phyloP scores from a whole-genome alignment of 2,113 vertebrate genomes.

The Meleagris gallopavo region DNA sequence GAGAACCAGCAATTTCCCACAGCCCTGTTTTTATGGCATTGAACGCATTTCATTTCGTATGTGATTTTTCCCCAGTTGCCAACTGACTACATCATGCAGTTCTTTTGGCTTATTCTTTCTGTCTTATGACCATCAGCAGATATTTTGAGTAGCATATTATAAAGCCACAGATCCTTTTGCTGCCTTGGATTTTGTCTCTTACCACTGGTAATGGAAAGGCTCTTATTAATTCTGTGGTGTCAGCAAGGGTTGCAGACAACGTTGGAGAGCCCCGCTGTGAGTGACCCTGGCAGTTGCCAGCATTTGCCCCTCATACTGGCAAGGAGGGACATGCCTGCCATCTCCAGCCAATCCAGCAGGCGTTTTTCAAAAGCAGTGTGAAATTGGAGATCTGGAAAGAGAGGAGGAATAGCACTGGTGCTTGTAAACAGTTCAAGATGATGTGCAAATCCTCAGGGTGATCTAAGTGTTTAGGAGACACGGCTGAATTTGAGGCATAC shows the following conservation, averaged over 20 bases:
- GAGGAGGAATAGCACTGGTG: neutral
- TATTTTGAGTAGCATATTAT: constrained; percentile 63
- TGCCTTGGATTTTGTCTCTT: constrained; percentile 47
- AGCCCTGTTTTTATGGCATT: constrained; percentile 40
- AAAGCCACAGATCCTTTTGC: constrained; percentile 59
- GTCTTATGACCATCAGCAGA: constrained; percentile 73
- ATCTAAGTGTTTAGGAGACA: neutral
- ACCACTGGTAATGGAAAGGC: constrained; percentile 32
- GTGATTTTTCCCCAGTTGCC: constrained; percentile 57
- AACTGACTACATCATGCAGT: constrained; percentile 68
- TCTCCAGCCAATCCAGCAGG: neutral
- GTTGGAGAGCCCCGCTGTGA: neutral
- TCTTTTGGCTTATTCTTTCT: constrained; percentile 60
- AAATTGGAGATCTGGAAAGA: neutral
- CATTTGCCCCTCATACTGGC: neutral
- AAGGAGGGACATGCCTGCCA: rapidly evolving
- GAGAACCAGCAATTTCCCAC: constrained; percentile 58
- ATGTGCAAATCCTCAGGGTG: neutral
- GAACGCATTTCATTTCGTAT: constrained; percentile 54
- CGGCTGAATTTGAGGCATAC: neutral
- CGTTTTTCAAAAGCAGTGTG: neutral
- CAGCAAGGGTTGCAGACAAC: neutral
- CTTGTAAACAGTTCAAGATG: neutral
- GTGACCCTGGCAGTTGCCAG: rapidly evolving
- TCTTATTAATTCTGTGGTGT: neutral